These are phyloP conservation scores for Bovichtus variegatus DNA, from an alignment of 2,797 vertebrate species.

Conservation along the genomic window DNA sequence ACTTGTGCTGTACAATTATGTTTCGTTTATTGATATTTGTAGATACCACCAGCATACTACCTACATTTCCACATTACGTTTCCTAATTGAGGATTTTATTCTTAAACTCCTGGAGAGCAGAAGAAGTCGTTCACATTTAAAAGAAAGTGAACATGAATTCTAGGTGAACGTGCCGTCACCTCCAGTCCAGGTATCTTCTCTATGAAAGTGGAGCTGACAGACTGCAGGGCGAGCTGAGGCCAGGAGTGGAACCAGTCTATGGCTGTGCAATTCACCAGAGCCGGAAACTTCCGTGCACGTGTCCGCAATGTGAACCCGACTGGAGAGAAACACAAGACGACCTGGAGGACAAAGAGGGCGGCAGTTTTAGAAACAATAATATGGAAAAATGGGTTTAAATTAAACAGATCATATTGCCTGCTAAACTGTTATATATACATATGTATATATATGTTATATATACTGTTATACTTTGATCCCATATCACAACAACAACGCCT, in stretches of 20 bases:
- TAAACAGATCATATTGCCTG: background rate
- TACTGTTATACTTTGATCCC: background rate
- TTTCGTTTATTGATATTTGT: background rate
- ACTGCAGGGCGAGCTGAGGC: slow-evolving; percentile 80
- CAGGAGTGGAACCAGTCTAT: slow-evolving; percentile 83
- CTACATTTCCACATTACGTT: background rate
- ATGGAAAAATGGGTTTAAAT: background rate
- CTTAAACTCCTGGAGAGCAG: background rate
- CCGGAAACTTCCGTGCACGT: slow-evolving; percentile 83
- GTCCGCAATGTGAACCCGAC: slow-evolving; percentile 84
- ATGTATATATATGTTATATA: too few species aligned
- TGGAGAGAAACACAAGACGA: slow-evolving; percentile 87
- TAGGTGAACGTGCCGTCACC: slow-evolving; percentile 54
- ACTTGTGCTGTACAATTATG: background rate
- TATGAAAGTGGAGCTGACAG: slow-evolving; percentile 83
- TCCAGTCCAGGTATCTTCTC: slow-evolving; percentile 84
- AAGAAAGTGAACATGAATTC: background rate
- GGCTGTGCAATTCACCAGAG: slow-evolving; percentile 82
- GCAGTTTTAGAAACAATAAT: background rate
- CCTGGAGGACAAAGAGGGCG: slow-evolving; percentile 63
- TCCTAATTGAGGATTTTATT: background rate
- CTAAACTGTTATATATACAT: too few species aligned
- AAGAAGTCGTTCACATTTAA: background rate
- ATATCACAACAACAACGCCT: background rate
- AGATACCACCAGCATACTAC: background rate